Evolutionary conservation across 2,797 vertebrate genomes (phyloP).

Genomic region (Pangasius sanitwongsei): DNA sequence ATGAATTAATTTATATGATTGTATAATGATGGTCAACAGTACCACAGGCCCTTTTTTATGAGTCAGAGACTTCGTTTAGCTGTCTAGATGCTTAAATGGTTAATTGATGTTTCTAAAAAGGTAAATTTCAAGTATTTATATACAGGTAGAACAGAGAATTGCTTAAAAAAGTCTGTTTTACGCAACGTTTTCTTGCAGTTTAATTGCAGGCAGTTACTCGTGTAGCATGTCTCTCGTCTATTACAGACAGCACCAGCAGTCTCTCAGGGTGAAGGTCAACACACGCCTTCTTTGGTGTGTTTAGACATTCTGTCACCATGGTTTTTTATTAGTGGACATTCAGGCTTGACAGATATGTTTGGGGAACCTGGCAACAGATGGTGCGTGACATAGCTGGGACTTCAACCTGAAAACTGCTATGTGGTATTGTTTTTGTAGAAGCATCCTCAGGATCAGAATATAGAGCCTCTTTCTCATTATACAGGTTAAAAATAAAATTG

Average conservation of each 20-base stretch:
- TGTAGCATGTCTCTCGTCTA: neutral
- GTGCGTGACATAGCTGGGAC: neutral
- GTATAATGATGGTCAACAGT: neutral
- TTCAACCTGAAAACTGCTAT: neutral
- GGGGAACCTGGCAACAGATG: slow-evolving; percentile 30
- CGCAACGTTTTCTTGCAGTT: neutral
- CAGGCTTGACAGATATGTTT: slow-evolving; percentile 20
- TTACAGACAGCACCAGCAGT: slow-evolving; percentile 5
- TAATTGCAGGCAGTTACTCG: neutral
- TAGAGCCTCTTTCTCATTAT: neutral
- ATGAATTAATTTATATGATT: neutral
- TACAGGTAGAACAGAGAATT: slow-evolving; percentile 7
- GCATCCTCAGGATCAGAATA: neutral
- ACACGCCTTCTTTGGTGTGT: slow-evolving; percentile 4
- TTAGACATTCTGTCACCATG: neutral
- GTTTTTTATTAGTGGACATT: slow-evolving; percentile 19
- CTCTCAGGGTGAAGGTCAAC: slow-evolving; percentile 17
- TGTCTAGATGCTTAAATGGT: neutral
- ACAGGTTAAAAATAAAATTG: neutral
- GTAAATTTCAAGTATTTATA: neutral
- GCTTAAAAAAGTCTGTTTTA: neutral
- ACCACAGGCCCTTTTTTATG: neutral
- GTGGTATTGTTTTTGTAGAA: neutral
- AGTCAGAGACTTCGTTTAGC: neutral
- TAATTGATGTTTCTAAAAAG: neutral